Evolutionary conservation across 2,888 invertebrate species (phyloP), one percentile per base, ranked within the genome.

Genomic region (Alcis repandata): DNA sequence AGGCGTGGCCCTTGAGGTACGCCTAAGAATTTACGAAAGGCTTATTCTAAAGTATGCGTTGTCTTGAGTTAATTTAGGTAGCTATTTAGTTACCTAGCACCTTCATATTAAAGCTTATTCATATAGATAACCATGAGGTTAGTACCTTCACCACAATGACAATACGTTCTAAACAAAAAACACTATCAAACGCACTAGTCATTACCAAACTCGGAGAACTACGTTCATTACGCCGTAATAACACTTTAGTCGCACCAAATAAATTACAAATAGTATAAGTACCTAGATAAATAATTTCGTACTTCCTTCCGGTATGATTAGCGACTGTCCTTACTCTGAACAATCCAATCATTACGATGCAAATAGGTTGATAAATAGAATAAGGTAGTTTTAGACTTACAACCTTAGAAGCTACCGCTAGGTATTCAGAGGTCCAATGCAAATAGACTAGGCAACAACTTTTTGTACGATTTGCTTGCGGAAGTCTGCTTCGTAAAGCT

Each of bases 1-100:
- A 69, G 43, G 40, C 10, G 36, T 43, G 62, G 43, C 62, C 67
- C 68, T 64, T 69, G 59, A 17, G 59, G 63, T 43, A 66, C 60
- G 38, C 66, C 38, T 6, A 48, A 17, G 40, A 48, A 63, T 59
- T 46, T 17, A 6, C 11, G 53, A n/a, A n/a, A 15, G 15, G 4
- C 20, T 45, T 22, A 19, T 45, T 22, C 27, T 13, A 17, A 33
- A 56, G 20, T 9, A 54, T 9, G 11, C 10, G 13, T 13, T 2
- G 8, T 54, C 7, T 53, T 27, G 27, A 20, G 11, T 10, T 10
- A 0, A 22, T 27, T 46, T 27, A 2, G 22, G 27, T 46, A 48
- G 15, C 43, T 27, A 8, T 27, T n/a, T n/a, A 13, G 2, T n/a
- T n/a, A n/a, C 17, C 43, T 45, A 13, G 15, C n/a, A 9, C 6